Base-by-base conservation (phyloP, 1,140 invertebrate species). In the Trichonephila inaurata region DNA sequence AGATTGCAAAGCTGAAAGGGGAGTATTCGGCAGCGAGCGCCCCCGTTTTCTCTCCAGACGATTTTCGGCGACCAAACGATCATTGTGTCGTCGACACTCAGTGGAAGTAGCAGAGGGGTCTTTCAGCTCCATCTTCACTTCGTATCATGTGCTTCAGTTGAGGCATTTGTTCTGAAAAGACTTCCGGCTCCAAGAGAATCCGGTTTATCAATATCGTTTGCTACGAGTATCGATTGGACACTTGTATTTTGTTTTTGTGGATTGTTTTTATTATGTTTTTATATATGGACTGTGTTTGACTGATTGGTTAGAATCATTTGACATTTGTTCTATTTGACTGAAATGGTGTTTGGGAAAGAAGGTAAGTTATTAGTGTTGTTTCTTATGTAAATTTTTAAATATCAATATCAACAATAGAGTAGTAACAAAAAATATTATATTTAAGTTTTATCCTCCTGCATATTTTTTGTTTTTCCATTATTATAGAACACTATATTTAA, bases 61-160 rank as follows among this genome's bases (percentile, higher is more conserved):
- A 77, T 77, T 77, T 28, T 18, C 28, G 72, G 18, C 72, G 33
- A 77, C 72, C 72, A 77, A 77, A 33, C 72, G 72, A 77, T 77
- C 72, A 77, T 77, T 77, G 72, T 77, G 72, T 77, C 72, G 72
- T 77, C 72, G 72, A 40, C 72, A 77, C 72, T 77, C 72, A 18
- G 72, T 33, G 28, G 24, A 18, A 77, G 28, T 33, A 77, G 72
- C 24, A 40, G 2, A 40, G 72, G 69, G 72, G 72, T 77, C 28
- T 77, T 40, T 77, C 72, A 33, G 72, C 72, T 77, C 28, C 72
- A 77, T 19, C 72, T 77, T 77, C 72, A 77, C 72, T 40, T 77
- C 72, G 72, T 16, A 77, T 77, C 72, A 77, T 77, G 72, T 77
- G 72, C 72, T 77, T 40, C 72, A 40, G 33, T 40, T 40, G 72